These are phyloP conservation scores for Trichoplax adhaerens DNA, from an alignment of 37 sponge, comb jelly and placozoan species.

Conservation along the genomic window DNA sequence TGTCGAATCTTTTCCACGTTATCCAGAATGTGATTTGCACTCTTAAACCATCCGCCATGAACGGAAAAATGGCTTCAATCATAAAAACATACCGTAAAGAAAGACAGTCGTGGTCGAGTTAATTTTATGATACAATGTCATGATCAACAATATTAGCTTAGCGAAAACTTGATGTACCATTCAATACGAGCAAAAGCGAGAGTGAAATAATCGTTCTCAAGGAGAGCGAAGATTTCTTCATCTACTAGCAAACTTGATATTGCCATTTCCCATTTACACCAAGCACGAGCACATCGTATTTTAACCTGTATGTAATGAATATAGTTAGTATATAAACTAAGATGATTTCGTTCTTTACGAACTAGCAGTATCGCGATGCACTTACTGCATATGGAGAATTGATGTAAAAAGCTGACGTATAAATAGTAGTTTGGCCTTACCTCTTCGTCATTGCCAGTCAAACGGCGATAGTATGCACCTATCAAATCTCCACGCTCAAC, in stretches of 20 bases:
- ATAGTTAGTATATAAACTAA: too few relatives aligned
- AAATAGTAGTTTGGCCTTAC: not conserved
- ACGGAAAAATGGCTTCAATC: conserved; percentile 43
- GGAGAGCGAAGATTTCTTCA: not conserved
- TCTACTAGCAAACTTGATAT: conserved; percentile 16
- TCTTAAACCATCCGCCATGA: conserved; percentile 33
- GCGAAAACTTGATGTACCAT: conserved; percentile 3
- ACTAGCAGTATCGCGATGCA: too few relatives aligned
- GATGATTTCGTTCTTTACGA: too few relatives aligned
- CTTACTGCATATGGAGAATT: too few relatives aligned
- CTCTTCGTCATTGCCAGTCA: conserved; percentile 32
- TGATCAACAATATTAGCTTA: too few relatives aligned
- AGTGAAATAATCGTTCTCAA: conserved; percentile 6
- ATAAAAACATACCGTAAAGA: too few relatives aligned
- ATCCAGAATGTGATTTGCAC: conserved; percentile 18
- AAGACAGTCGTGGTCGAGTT: too few relatives aligned
- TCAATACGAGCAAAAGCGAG: conserved; percentile 38
- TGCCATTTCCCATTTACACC: conserved; percentile 32
- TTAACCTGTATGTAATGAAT: conserved; percentile 6
- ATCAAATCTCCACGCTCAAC: conserved; percentile 37
- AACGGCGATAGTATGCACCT: conserved; percentile 30
- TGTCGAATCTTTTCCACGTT: conserved; percentile 33
- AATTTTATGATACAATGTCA: too few relatives aligned
- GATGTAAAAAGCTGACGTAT: too few relatives aligned
- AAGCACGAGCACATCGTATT: conserved; percentile 28